Percentiles rank a stretch among this genome's conserved stretches.
These are phyloP conservation scores for Xestoiulus laeticollis DNA, from an alignment of 2,888 invertebrate genomes.

Conservation along the genomic window DNA sequence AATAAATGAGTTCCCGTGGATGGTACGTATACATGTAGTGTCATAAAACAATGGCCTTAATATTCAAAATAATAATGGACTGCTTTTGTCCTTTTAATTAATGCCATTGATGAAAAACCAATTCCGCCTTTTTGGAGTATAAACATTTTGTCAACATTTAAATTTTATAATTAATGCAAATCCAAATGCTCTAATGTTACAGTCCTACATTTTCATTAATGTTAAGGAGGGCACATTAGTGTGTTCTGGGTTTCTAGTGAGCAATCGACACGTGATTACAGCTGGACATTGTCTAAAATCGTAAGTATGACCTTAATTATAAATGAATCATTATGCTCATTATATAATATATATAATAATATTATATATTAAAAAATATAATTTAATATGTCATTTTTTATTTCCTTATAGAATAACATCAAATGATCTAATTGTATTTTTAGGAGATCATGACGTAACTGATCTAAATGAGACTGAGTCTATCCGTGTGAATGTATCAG, in stretches of 20 bases:
- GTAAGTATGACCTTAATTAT: slow-evolving; percentile 5
- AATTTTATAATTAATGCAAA: too few species aligned
- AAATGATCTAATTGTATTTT: neutral
- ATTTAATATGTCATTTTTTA: neutral
- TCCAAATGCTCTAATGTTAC: neutral
- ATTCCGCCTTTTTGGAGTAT: neutral
- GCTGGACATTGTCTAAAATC: slow-evolving; percentile 40
- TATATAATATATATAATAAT: neutral
- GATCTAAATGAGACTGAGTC: slow-evolving; percentile 23
- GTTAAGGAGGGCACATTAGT: neutral
- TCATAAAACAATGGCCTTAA: neutral
- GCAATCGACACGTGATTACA: slow-evolving; percentile 45
- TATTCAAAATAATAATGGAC: neutral
- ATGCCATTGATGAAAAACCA: neutral
- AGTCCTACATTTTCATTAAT: slow-evolving; percentile 10
- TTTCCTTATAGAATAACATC: neutral
- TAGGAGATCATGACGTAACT: neutral
- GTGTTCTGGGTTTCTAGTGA: slow-evolving; percentile 48
- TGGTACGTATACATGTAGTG: slow-evolving; percentile 60
- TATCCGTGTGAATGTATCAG: neutral
- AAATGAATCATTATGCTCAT: too few species aligned
- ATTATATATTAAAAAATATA: neutral
- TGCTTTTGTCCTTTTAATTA: neutral
- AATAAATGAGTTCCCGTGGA: slow-evolving; percentile 84
- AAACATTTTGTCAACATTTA: neutral